A percentile compares a stretch with the other conserved stretches of the same genome.
Conservation (phyloP, 2,113 vertebrate species). For the Phalacrocorax carbo region DNA sequence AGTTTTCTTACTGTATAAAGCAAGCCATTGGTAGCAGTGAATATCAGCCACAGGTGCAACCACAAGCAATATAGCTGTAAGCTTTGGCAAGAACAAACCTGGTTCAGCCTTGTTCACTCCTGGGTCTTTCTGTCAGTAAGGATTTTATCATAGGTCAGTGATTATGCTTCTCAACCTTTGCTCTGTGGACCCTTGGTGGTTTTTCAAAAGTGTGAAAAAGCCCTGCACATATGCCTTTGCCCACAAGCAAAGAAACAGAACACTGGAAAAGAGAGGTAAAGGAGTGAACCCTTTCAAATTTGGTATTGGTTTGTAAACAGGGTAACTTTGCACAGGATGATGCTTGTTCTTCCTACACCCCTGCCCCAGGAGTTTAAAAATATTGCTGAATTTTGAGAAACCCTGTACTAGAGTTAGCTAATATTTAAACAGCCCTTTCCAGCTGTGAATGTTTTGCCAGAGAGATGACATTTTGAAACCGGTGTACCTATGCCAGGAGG, state of each 20-base stretch:
- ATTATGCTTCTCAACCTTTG: not conserved
- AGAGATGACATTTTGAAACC: not conserved
- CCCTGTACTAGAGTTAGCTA: not conserved
- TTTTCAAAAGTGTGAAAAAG: not conserved
- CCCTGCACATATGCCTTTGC: not conserved
- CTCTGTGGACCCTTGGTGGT: not conserved
- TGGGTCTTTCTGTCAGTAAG: not conserved
- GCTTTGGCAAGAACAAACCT: not conserved
- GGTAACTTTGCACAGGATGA: not conserved
- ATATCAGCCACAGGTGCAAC: not conserved
- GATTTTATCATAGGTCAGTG: not conserved
- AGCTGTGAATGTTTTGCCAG: not conserved
- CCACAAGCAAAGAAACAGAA: not conserved
- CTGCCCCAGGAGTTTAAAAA: not conserved
- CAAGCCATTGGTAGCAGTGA: rapidly evolving
- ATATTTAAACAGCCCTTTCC: not conserved
- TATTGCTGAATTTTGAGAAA: not conserved
- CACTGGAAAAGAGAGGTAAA: not conserved
- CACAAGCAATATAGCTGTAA: not conserved
- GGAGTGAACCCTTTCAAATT: not conserved
- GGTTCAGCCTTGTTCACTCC: not conserved
- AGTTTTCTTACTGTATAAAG: not conserved
- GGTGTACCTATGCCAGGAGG: rapidly evolving
- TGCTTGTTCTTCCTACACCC: not conserved
- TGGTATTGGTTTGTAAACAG: not conserved